phyloP scores from a whole-genome alignment of 2,888 invertebrate species.

The Lottia gigantea region DNA sequence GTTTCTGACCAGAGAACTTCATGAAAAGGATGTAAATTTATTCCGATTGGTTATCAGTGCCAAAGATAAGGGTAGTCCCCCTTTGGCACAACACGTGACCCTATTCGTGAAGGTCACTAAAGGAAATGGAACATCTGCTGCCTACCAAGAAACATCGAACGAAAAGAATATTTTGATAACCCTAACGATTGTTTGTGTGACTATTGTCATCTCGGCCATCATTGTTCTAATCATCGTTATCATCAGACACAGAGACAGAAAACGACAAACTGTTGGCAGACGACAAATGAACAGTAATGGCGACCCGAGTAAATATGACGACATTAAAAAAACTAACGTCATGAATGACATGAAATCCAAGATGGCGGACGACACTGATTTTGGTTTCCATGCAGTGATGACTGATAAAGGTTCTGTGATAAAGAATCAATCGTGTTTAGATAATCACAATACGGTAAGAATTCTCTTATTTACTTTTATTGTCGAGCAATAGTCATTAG shows the following conservation, averaged over 20 bases:
- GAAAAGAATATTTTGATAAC: constrained; percentile 45
- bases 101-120: constrained; percentile 28
- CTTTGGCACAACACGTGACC: constrained; percentile 28
- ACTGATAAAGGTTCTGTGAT: neutral
- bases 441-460: neutral
- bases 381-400: neutral
- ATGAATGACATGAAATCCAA: constrained; percentile 3
- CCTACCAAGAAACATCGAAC: neutral
- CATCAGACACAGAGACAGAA: constrained; percentile 47
- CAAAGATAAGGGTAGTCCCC: constrained; percentile 33
- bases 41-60: constrained; percentile 34
- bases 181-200: constrained; percentile 53
- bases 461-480: too few species aligned
- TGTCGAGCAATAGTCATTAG: too few species aligned
- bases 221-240: constrained; percentile 57
- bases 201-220: constrained; percentile 50
- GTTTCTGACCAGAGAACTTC: constrained; percentile 15
- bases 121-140: constrained; percentile 28
- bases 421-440: neutral
- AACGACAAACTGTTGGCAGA: constrained; percentile 15
- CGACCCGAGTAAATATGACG: neutral
- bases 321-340: neutral
- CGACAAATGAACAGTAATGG: neutral
- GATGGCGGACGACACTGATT: constrained; percentile 1
- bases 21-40: constrained; percentile 26